Percentiles rank a stretch among this genome's conserved stretches.
Evolutionary conservation across 2,797 vertebrate species (phyloP).

Genomic region (Acipenser oxyrinchus): DNA sequence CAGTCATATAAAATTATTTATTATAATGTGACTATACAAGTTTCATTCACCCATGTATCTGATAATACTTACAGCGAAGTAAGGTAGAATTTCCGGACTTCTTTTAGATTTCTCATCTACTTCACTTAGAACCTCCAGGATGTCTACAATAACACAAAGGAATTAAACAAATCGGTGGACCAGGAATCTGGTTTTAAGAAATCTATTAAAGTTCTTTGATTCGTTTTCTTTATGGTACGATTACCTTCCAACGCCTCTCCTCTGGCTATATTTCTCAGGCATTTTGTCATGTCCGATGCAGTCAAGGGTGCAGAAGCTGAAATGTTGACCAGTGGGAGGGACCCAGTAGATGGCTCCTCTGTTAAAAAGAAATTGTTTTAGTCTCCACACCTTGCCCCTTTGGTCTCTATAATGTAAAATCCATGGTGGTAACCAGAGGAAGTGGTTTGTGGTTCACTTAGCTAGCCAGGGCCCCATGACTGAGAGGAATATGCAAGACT

Average conservation of each 20-base stretch:
- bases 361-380: slow-evolving; percentile 1
- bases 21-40: too few relatives aligned
- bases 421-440: too few relatives aligned
- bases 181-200: too few relatives aligned
- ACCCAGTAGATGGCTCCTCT: slow-evolving; percentile 73
- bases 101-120: slow-evolving; percentile 93
- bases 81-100: slow-evolving; percentile 89
- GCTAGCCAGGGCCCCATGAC: too few relatives aligned
- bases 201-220: too few relatives aligned
- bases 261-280: slow-evolving; percentile 83
- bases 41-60: neutral
- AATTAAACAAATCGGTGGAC: neutral
- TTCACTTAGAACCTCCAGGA: slow-evolving; percentile 88
- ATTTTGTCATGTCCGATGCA: slow-evolving; percentile 77
- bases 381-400: too few relatives aligned
- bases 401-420: too few relatives aligned
- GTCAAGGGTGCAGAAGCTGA: slow-evolving; percentile 79
- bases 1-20: too few relatives aligned
- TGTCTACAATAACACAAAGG: slow-evolving; percentile 53
- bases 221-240: too few relatives aligned
- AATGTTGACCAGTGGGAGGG: slow-evolving; percentile 84
- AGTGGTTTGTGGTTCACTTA: too few relatives aligned
- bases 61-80: slow-evolving; percentile 78
- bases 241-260: slow-evolving; percentile 87
- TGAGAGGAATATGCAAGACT: too few relatives aligned